Conservation (phyloP, 2,113 vertebrate species). For the Ranitomeya imitator region DNA sequence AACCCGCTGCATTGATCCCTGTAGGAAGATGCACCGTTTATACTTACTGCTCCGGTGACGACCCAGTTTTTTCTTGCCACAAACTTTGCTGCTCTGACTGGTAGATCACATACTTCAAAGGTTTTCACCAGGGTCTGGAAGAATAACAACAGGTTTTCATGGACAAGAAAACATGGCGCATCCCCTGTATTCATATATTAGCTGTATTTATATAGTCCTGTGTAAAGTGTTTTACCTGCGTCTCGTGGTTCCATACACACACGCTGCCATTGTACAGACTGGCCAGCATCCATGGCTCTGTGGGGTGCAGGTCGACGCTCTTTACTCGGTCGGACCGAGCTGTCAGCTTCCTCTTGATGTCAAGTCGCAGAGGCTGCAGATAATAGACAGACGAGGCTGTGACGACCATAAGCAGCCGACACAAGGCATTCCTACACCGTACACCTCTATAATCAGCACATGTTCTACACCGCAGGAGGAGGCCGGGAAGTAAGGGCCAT, state of each 20-base stretch:
- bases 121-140: conserved; percentile 95
- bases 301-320: conserved; percentile 92
- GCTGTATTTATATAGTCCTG: neutral
- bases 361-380: conserved; percentile 88
- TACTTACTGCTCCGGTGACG: conserved; percentile 95
- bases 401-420: neutral
- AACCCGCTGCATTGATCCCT: neutral
- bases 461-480: too few relatives aligned
- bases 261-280: conserved; percentile 96
- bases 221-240: conserved; percentile 76
- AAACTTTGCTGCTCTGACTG: conserved; percentile 97
- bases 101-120: conserved; percentile 97
- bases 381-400: neutral
- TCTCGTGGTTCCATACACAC: conserved; percentile 96
- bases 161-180: neutral
- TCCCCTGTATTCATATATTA: neutral
- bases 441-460: too few relatives aligned
- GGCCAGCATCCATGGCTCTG: conserved; percentile 94
- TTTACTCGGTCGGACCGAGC: conserved; percentile 94
- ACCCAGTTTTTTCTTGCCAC: conserved; percentile 99
- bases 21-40: neutral
- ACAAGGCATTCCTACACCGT: too few relatives aligned
- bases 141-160: conserved; percentile 25
- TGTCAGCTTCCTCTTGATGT: conserved; percentile 93
- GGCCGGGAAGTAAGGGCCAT: too few relatives aligned